phyloP scores from a whole-genome alignment of 2,888 invertebrate genomes.

The Scaptomyza reducta region DNA sequence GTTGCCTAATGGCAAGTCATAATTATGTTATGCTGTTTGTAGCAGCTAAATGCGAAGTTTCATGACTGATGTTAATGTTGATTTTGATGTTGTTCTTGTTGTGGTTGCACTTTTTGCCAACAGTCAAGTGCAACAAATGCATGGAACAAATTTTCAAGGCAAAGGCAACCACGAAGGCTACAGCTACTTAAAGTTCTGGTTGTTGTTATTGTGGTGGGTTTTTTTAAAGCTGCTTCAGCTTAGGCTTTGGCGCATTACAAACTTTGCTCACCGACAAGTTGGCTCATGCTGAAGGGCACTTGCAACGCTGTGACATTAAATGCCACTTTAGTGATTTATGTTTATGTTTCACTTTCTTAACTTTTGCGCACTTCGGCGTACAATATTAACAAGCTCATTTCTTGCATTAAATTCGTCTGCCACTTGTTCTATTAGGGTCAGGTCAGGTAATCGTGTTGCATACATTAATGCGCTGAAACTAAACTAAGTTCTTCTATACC shows the following conservation, averaged over 20 bases:
- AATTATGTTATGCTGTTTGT: constrained; percentile 71
- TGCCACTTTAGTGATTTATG: constrained; percentile 29
- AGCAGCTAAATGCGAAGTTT: constrained; percentile 62
- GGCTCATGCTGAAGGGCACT: constrained; percentile 38
- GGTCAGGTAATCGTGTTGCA: not conserved
- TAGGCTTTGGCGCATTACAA: constrained; percentile 55
- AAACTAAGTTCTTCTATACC: not conserved
- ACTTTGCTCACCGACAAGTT: constrained; percentile 39
- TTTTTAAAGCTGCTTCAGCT: constrained; percentile 34
- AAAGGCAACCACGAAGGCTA: constrained; percentile 41
- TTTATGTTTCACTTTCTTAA: constrained; percentile 21
- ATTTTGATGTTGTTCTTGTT: constrained; percentile 13
- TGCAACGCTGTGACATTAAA: constrained; percentile 40
- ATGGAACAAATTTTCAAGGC: constrained; percentile 56
- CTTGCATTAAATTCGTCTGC: constrained; percentile 1
- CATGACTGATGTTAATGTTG: constrained; percentile 19
- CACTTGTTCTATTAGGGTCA: constrained; percentile 2
- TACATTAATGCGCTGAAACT: not conserved
- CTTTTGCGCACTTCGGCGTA: not conserved
- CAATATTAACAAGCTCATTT: not conserved
- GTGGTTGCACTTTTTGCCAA: constrained; percentile 21
- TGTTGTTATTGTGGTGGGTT: constrained; percentile 29
- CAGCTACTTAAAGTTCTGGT: constrained; percentile 44
- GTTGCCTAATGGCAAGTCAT: constrained; percentile 61
- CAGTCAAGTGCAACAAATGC: constrained; percentile 47